Evolutionary conservation across 2,888 invertebrate genomes (phyloP).

Genomic region (Argynnis bischoffii): DNA sequence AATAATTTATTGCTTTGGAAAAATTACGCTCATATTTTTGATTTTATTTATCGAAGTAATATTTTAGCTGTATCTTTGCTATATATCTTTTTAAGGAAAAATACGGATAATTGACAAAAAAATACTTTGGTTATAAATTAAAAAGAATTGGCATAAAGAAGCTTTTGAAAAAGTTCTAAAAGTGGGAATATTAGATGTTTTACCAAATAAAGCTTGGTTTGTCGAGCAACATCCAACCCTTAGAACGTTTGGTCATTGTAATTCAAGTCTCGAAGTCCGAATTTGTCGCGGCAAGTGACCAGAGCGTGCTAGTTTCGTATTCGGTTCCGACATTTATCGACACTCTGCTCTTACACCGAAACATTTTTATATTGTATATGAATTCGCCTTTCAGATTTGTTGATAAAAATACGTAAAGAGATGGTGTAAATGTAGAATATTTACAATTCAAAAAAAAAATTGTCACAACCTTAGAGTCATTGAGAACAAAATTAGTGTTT

Average conservation of each 20-base stretch:
- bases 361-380: background rate
- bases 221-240: background rate
- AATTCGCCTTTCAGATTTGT: background rate
- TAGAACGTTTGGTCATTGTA: background rate
- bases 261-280: conserved; percentile 6
- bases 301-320: conserved; percentile 4
- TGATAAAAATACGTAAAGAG: background rate
- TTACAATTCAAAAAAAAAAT: too few relatives aligned
- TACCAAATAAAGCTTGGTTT: too few relatives aligned
- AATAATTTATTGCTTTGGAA: conserved; percentile 1
- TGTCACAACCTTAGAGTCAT: too few relatives aligned
- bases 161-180: too few relatives aligned
- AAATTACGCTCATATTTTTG: background rate
- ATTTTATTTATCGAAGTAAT: conserved; percentile 5
- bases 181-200: too few relatives aligned
- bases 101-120: too few relatives aligned
- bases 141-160: too few relatives aligned
- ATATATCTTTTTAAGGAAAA: too few relatives aligned
- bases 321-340: conserved; percentile 13
- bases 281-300: conserved; percentile 19
- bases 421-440: too few relatives aligned
- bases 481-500: too few relatives aligned
- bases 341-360: conserved; percentile 6
- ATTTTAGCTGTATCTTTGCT: conserved; percentile 2
- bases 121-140: too few relatives aligned